Evolutionary conservation across 2,113 vertebrate species (phyloP).

Genomic region (Sula dactylatra): DNA sequence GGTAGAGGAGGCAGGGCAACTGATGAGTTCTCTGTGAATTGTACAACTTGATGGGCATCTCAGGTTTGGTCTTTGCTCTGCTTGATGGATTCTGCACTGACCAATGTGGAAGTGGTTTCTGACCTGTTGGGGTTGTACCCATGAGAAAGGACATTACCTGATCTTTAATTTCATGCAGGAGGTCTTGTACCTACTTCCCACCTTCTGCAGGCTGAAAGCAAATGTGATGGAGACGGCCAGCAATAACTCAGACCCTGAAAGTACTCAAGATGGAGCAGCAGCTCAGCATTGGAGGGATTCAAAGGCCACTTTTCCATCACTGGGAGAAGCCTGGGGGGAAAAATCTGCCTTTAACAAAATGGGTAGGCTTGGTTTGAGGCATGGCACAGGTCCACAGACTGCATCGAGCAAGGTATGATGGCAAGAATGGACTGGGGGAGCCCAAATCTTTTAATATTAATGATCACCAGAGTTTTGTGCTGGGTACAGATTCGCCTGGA

Average conservation of each 20-base stretch:
- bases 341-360: background rate
- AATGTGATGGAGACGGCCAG: background rate
- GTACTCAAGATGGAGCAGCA: background rate
- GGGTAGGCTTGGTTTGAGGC: background rate
- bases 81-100: background rate
- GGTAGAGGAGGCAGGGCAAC: background rate
- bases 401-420: background rate
- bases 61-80: background rate
- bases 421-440: background rate
- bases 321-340: background rate
- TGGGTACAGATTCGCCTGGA: background rate
- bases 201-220: background rate
- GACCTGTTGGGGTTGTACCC: background rate
- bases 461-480: background rate
- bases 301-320: rapidly evolving
- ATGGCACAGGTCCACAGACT: background rate
- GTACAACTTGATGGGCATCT: background rate
- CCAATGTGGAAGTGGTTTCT: background rate
- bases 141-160: background rate
- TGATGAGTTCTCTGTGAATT: background rate
- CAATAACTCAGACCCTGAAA: background rate
- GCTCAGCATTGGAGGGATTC: background rate
- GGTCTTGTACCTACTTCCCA: background rate
- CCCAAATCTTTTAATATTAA: background rate
- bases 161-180: background rate